Evolutionary conservation across 2,888 invertebrate species (phyloP), one percentile per base, ranked within the genome.

Genomic region (Digitonthophagus gazella): DNA sequence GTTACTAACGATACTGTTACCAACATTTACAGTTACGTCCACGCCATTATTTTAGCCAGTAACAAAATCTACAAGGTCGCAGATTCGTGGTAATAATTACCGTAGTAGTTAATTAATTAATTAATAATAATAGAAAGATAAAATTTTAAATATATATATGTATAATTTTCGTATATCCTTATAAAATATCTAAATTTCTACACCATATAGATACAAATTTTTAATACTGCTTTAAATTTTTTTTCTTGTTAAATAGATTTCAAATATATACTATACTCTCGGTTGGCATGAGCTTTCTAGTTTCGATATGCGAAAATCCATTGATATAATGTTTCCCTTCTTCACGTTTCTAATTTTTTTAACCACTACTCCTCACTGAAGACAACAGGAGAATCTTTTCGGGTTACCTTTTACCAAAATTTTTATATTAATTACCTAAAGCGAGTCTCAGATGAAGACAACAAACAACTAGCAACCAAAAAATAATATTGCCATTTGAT

Each of bases 111-210:
- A 44, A 44, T n/a, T 44, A 44, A 44, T 44, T 44, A 44, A 44
- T 44, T 44, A 44, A 44, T 44, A 44, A 44, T 77, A 79, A 78
- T 80, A 81, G 80, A 82, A 81, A 81, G 80, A 81, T 80, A 81
- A 79, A 80, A 76, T 80, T 80, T 81, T 79, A 79, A 79, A 79
- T 79, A 77, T 79, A 79, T 78, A 80, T 79, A 77, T 79, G 79
- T 78, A 80, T 79, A 78, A 77, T 78, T 70, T 71, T 67, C 71
- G 71, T 72, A 72, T 74, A 75, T 74, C 75, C 75, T 81, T 81
- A 82, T 80, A 82, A 82, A 82, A 82, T 81, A 80, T 82, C 82
- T 81, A 82, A 80, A 81, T 75, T 79, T 78, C 82, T 81, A 82
- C 28, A 44, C 81, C 80, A 80, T 82, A 44, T 44, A 82, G 82